Evolutionary conservation across 2,113 vertebrate species (phyloP), one percentile per base, ranked within the genome.

Genomic region (Solenodon paradoxus): DNA sequence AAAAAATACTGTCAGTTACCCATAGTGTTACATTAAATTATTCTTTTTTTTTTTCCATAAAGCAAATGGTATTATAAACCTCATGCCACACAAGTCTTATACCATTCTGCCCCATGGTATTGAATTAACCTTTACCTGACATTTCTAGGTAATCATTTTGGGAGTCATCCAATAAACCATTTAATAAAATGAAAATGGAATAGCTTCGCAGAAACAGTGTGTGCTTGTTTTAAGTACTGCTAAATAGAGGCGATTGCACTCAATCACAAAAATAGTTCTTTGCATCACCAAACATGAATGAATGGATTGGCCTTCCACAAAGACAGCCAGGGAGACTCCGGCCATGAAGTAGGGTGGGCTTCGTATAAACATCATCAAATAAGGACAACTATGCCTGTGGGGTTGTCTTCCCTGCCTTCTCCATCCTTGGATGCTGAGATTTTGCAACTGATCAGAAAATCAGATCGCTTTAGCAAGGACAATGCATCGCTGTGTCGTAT

Each of bases 81-180:
- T 97, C 30, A 32, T 84, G 53, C 79, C 85, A 96, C 51, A n/a
- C 74, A 83, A 92, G 75, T 82, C 92, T 96, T 75, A 81, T 47
- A 93, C 68, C 71, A 42, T 19, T 88, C 17, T 88, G 78, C 78
- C 61, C 77, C 93, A 22, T 78, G 96, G 71, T 94, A 96, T 95
- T 96, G 94, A 97, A 97, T 98, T 98, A 98, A 97, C 92, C 79
- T 98, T 98, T 98, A 92, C 40, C 68, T 98, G 98, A 97, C 88
- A 98, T 97, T 98, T 97, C 96, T 92, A 47, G 93, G 88, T 92
- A 98, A 97, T 96, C 42, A 96, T 98, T 97, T 96, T 89, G 77
- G 84, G 77, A 97, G 35, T 13, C 90, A 98, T 90, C 47, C 94
- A 97, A 97, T 95, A 97, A 95, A 94, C 97, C 95, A 97, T 96